Evolutionary conservation across 2,888 invertebrate species (phyloP).

Genomic region (Catocala fraxini): DNA sequence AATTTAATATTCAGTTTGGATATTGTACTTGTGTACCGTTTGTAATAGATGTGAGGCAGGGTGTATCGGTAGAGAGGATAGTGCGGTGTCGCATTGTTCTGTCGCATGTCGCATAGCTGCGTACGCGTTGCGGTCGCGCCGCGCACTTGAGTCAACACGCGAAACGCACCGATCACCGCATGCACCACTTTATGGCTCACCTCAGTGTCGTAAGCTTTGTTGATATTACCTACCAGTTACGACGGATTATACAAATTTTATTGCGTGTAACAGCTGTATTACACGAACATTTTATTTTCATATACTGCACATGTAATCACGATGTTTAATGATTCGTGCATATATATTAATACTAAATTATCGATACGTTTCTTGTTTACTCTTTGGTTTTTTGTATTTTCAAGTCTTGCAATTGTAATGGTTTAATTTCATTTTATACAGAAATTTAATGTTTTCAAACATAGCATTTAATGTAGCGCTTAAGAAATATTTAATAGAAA

Average conservation of each 20-base stretch:
- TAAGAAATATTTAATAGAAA: slow-evolving; percentile 2
- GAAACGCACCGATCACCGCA: slow-evolving; percentile 51
- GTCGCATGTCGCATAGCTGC: slow-evolving; percentile 36
- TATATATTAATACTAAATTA: not conserved
- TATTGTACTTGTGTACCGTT: slow-evolving; percentile 18
- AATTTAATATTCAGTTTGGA: not conserved
- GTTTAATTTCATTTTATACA: no score
- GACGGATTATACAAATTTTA: slow-evolving; percentile 58
- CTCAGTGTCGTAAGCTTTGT: slow-evolving; percentile 57
- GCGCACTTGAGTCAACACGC: slow-evolving; percentile 77
- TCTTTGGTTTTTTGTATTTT: not conserved
- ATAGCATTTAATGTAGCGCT: not conserved
- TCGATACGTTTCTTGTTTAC: not conserved
- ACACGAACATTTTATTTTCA: slow-evolving; percentile 43
- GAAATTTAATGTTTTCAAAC: not conserved
- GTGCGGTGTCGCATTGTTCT: slow-evolving; percentile 55
- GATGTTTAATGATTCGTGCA: slow-evolving; percentile 8
- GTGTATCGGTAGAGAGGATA: slow-evolving; percentile 39
- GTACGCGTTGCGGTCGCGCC: slow-evolving; percentile 34
- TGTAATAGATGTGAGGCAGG: slow-evolving; percentile 35
- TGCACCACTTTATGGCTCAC: slow-evolving; percentile 52
- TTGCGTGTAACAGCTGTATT: slow-evolving; percentile 58
- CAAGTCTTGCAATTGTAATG: no score
- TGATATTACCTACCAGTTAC: slow-evolving; percentile 61
- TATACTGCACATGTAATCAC: slow-evolving; percentile 22